phyloP scores from a whole-genome alignment of 1,140 invertebrate genomes.

The Solenopsis invicta region DNA sequence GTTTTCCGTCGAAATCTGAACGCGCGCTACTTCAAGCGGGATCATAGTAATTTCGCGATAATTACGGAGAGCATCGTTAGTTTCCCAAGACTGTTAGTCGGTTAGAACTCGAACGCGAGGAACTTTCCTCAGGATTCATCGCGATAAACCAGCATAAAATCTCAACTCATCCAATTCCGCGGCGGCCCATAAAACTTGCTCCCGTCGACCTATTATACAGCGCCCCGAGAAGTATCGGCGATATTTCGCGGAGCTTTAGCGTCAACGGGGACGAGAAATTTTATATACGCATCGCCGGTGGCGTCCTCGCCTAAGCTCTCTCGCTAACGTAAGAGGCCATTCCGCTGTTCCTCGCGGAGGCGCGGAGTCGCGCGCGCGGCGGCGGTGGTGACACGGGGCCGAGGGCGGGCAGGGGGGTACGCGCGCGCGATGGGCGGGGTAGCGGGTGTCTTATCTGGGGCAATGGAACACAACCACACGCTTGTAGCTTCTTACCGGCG shows the following conservation, averaged over 20 bases:
- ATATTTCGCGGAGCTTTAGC: constrained; percentile 39
- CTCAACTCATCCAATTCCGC: constrained; percentile 48
- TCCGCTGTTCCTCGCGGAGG: background rate
- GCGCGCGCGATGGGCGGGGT: background rate
- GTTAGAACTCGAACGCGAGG: background rate
- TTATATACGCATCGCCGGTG: constrained; percentile 39
- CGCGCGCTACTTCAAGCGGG: background rate
- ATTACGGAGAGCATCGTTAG: constrained; percentile 17
- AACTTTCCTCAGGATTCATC: constrained; percentile 57
- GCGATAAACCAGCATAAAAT: constrained; percentile 57
- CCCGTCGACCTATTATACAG: constrained; percentile 30
- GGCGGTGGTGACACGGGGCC: constrained; percentile 16
- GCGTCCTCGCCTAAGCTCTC: constrained; percentile 38
- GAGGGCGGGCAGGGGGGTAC: background rate
- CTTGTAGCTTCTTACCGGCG: constrained; percentile 35
- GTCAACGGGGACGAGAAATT: constrained; percentile 34
- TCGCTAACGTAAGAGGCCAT: constrained; percentile 49
- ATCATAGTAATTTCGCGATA: constrained; percentile 30
- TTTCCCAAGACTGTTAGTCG: constrained; percentile 13
- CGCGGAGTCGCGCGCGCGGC: constrained; percentile 2
- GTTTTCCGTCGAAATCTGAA: constrained; percentile 4
- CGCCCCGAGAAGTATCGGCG: constrained; percentile 33
- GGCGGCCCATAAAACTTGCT: constrained; percentile 35
- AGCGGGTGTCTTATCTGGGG: constrained; percentile 73
- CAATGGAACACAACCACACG: constrained; percentile 74